Evolutionary conservation across 2,113 vertebrate species (phyloP).

Genomic region (Paratilapia polleni): DNA sequence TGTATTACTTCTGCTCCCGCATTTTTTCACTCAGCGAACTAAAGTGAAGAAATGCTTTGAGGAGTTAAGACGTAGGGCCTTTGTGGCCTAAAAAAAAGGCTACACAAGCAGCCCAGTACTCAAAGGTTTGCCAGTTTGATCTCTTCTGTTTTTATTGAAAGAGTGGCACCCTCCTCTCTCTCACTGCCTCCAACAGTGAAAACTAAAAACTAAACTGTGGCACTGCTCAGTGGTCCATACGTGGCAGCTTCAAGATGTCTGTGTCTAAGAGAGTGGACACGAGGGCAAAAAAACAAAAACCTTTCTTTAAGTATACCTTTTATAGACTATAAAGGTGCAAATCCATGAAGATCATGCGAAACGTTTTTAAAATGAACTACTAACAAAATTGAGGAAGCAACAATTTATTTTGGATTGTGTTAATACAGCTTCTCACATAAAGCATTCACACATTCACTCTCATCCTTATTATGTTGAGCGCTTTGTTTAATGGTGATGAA

Average conservation of each 20-base stretch:
- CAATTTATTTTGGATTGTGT: background rate
- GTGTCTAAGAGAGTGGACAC: too few species aligned
- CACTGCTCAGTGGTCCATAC: too few species aligned
- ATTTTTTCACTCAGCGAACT: background rate
- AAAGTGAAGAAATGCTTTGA: background rate
- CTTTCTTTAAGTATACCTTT: background rate
- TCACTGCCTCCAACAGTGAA: too few species aligned
- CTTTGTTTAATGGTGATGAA: constrained; percentile 5
- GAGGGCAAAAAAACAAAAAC: background rate
- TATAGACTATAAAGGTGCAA: background rate
- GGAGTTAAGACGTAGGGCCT: background rate
- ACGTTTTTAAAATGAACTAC: background rate
- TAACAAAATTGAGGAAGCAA: background rate
- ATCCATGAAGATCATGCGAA: background rate
- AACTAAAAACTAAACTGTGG: too few species aligned
- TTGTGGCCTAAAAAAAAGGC: too few species aligned
- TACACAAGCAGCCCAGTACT: too few species aligned
- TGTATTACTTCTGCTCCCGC: background rate
- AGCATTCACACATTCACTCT: background rate
- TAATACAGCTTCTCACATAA: background rate
- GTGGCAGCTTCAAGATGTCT: too few species aligned
- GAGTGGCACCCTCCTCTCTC: too few species aligned
- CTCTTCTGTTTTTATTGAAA: too few species aligned
- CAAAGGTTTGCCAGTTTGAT: too few species aligned
- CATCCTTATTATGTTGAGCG: background rate